Conservation (phyloP, 2,888 invertebrate genomes). For the Copidosoma aretas region DNA sequence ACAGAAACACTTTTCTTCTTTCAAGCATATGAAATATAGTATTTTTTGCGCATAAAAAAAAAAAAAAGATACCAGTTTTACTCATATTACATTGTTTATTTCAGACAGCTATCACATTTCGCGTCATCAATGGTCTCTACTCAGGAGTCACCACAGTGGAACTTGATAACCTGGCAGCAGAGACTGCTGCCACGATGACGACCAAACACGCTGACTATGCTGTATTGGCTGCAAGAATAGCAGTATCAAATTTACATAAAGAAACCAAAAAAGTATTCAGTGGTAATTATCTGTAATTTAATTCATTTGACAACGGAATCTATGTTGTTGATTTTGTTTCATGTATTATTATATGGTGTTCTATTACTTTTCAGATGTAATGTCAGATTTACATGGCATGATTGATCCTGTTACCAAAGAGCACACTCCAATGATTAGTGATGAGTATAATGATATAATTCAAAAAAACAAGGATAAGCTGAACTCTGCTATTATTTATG, state of each 20-base stretch:
- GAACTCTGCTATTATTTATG: conserved; percentile 95
- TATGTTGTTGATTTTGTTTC: not conserved
- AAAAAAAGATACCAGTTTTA: not conserved
- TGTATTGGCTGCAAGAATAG: conserved; percentile 85
- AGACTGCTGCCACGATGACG: conserved; percentile 98
- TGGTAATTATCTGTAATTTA: conserved; percentile 65
- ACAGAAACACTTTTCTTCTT: not conserved
- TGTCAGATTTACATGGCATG: conserved; percentile 83
- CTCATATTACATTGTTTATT: conserved; percentile 11
- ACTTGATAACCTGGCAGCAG: conserved; percentile 96
- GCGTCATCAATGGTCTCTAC: conserved; percentile 94
- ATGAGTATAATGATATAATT: conserved; percentile 80
- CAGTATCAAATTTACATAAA: conserved; percentile 96
- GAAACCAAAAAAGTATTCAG: conserved; percentile 95
- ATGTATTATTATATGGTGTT: not conserved
- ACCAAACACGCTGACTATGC: conserved; percentile 98
- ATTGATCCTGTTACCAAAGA: conserved; percentile 76
- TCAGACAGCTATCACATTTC: conserved; percentile 82
- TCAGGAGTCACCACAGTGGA: conserved; percentile 97
- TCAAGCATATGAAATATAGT: not conserved
- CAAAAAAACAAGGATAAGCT: conserved; percentile 86
- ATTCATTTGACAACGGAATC: not conserved
- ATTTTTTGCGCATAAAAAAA: too few species aligned
- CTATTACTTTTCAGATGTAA: conserved; percentile 76
- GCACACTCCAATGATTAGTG: conserved; percentile 84